Conservation (phyloP, 2,888 invertebrate species). For the Sceliomorpha sp. region DNA sequence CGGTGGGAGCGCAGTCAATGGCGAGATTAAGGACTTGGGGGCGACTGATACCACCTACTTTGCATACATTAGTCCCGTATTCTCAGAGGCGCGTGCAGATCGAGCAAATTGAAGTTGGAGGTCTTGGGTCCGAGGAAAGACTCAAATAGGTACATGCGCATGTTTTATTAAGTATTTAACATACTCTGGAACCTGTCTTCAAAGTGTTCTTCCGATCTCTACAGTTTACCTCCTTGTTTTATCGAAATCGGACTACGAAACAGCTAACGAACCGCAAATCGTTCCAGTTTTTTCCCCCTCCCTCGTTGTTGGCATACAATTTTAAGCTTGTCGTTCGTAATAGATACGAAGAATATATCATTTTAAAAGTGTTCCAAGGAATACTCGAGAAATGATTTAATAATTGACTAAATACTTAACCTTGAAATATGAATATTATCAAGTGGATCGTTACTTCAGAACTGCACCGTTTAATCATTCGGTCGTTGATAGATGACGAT, state of each 20-base stretch:
- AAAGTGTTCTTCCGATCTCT: conserved; percentile 47
- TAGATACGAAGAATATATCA: background rate
- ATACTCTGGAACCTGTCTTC: conserved; percentile 54
- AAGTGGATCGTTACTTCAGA: background rate
- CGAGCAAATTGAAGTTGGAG: conserved; percentile 46
- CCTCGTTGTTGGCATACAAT: conserved; percentile 33
- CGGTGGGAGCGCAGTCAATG: conserved; percentile 59
- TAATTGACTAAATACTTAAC: too few species aligned
- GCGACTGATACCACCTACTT: conserved; percentile 68
- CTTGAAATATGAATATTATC: too few species aligned
- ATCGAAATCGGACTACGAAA: conserved; percentile 45
- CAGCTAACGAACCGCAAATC: conserved; percentile 41
- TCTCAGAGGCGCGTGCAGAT: conserved; percentile 40
- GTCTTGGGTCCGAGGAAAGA: conserved; percentile 29
- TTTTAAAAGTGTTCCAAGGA: conserved; percentile 14
- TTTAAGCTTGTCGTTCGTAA: too few species aligned
- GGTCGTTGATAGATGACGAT: conserved; percentile 28
- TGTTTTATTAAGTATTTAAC: conserved; percentile 57
- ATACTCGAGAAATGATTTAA: too few species aligned
- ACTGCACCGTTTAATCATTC: conserved; percentile 20
- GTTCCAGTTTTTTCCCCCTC: conserved; percentile 32
- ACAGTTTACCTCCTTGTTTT: conserved; percentile 42
- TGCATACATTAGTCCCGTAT: conserved; percentile 65
- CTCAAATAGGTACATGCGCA: conserved; percentile 50
- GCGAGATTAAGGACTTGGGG: conserved; percentile 64